phyloP scores from a whole-genome alignment of 1,140 invertebrate genomes.

The Aphaenogaster floridana region DNA sequence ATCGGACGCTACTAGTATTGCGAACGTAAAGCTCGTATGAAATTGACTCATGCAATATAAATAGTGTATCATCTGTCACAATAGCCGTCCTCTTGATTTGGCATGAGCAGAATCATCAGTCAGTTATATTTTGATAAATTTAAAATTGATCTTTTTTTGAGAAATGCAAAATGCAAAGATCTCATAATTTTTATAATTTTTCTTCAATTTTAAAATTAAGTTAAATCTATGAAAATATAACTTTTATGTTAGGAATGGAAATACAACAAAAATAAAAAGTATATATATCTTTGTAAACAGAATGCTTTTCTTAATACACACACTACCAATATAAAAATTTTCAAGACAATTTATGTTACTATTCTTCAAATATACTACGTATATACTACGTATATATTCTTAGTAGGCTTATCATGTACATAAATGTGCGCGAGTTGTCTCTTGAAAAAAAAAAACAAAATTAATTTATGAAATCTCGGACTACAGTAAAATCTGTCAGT shows the following conservation, averaged over 20 bases:
- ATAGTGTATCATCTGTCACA: constrained; percentile 49
- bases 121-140: constrained; percentile 7
- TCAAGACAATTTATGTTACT: neutral
- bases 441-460: neutral
- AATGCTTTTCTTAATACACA: neutral
- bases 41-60: constrained; percentile 66
- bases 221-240: neutral
- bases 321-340: neutral
- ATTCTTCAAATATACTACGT: neutral
- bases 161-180: neutral
- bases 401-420: neutral
- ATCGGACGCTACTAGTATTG: constrained; percentile 13
- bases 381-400: constrained; percentile 1
- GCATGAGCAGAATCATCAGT: neutral
- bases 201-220: neutral
- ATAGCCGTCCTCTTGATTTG: neutral
- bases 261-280: neutral
- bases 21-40: constrained; percentile 33
- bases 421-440: neutral
- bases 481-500: constrained; percentile 11
- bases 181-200: neutral
- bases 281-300: neutral
- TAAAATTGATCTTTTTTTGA: neutral
- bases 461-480: neutral
- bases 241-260: neutral